Evolutionary conservation across 2,888 invertebrate genomes (phyloP).

Genomic region (Stramonita haemastoma): DNA sequence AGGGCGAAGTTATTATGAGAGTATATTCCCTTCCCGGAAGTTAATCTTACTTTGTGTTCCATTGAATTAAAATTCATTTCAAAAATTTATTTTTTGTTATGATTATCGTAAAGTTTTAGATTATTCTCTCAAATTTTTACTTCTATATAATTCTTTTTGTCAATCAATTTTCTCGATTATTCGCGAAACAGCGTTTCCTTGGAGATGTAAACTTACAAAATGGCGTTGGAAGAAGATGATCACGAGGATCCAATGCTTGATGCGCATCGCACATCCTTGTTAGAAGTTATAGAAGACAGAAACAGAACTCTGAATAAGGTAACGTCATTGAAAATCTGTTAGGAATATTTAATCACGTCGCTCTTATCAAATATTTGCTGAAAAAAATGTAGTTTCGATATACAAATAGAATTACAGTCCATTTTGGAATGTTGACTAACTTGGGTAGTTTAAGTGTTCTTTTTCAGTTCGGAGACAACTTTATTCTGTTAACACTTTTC

Average conservation of each 20-base stretch:
- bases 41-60: too few relatives aligned
- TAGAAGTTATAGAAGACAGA: slow-evolving; percentile 73
- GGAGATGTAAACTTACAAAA: slow-evolving; percentile 61
- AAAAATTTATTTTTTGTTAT: too few relatives aligned
- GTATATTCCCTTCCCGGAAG: too few relatives aligned
- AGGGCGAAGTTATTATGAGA: too few relatives aligned
- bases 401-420: too few relatives aligned
- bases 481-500: neutral
- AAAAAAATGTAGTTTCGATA: too few relatives aligned
- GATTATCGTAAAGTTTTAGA: too few relatives aligned
- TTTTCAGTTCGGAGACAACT: too few relatives aligned
- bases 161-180: neutral
- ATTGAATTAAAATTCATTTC: too few relatives aligned
- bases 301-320: slow-evolving; percentile 71
- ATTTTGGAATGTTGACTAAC: too few relatives aligned
- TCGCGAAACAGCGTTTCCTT: slow-evolving; percentile 48
- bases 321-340: neutral
- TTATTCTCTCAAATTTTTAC: neutral
- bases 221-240: slow-evolving; percentile 67
- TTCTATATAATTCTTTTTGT: neutral
- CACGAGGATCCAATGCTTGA: slow-evolving; percentile 65
- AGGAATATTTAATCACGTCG: too few relatives aligned
- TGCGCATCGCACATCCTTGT: slow-evolving; percentile 65
- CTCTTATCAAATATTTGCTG: too few relatives aligned
- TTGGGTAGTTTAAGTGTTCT: neutral